Evolutionary conservation across 2,113 vertebrate species (phyloP), one percentile per base, ranked within the genome.

Genomic region (Vulpes ferrilata): DNA sequence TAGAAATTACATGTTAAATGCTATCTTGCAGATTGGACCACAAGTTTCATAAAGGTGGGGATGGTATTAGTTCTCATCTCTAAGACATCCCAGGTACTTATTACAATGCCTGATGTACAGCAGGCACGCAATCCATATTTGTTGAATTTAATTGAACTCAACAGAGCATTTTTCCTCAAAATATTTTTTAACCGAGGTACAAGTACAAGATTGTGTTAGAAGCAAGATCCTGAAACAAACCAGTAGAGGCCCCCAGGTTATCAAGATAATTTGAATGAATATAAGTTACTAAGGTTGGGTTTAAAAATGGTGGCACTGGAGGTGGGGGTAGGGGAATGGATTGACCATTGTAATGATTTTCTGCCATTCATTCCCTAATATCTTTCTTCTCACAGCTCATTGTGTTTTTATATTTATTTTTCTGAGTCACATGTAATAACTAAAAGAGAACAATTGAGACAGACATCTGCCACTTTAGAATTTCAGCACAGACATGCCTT

Each of bases 381-480:
- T 84, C 71, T 97, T 88, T 82, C 71, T 94, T 35, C 10, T 59
- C 88, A 10, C 3, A 79, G 73, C 9, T 88, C 38, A 92, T 88
- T 67, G 30, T 60, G 35, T 81, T 82, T 91, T 88, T 96, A n/a
- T 48, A 64, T 69, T 96, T 97, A 69, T 96, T 95, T 97, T 38
- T 81, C 59, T 90, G 35, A 73, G 87, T 57, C 25, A 84, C 71
- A 30, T 25, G 30, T 2, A 92, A 57, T 83, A 97, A 90, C 23
- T 48, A 69, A 93, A 91, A 89, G 88, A 87, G 82, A 92, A 83
- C 89, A 82, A 96, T 48, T 95, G 96, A 92, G 87, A 79, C 96
- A 82, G 95, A 92, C 73, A 94, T 53, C 55, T 90, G 80, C 30
- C 79, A 94, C 48, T 69, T 62, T 85, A 96, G 96, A 91, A 90